Percentiles rank a stretch among this genome's conserved stretches.
Evolutionary conservation across 2,113 vertebrate genomes (phyloP).

Genomic region (Gallinago media): DNA sequence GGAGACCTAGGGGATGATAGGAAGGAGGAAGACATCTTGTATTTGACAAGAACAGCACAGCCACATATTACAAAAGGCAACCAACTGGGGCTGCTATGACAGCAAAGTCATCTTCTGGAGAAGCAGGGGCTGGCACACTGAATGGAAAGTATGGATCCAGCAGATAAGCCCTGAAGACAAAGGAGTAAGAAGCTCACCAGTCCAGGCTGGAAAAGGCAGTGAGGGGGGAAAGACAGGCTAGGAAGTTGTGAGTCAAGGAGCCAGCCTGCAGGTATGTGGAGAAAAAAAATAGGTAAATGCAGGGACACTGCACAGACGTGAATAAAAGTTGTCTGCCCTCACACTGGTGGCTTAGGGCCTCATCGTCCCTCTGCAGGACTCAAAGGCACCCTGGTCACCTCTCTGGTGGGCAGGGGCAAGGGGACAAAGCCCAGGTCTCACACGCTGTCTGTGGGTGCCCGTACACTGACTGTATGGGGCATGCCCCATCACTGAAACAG

Average conservation of each 20-base stretch:
- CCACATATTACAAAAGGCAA: background rate
- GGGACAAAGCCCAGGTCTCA: fast-evolving
- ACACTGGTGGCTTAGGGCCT: background rate
- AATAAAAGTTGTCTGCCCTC: background rate
- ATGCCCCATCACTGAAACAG: background rate
- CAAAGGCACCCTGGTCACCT: background rate
- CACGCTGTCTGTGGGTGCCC: fast-evolving
- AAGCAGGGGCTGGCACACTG: background rate
- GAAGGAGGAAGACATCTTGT: background rate
- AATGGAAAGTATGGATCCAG: background rate
- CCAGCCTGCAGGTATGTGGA: background rate
- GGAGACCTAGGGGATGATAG: background rate
- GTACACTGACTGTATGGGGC: fast-evolving
- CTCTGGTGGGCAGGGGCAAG: background rate
- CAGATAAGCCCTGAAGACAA: background rate
- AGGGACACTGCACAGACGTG: background rate
- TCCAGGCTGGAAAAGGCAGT: background rate
- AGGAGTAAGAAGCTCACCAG: background rate
- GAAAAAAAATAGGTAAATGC: background rate
- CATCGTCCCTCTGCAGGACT: background rate
- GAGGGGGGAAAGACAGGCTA: background rate
- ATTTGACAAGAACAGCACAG: background rate
- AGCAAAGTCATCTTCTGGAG: background rate
- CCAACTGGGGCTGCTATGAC: background rate
- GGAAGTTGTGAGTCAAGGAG: background rate